Evolutionary conservation across 2,797 vertebrate genomes (phyloP), one percentile per base, ranked within the genome.

Genomic region (Danio jaintianensis): DNA sequence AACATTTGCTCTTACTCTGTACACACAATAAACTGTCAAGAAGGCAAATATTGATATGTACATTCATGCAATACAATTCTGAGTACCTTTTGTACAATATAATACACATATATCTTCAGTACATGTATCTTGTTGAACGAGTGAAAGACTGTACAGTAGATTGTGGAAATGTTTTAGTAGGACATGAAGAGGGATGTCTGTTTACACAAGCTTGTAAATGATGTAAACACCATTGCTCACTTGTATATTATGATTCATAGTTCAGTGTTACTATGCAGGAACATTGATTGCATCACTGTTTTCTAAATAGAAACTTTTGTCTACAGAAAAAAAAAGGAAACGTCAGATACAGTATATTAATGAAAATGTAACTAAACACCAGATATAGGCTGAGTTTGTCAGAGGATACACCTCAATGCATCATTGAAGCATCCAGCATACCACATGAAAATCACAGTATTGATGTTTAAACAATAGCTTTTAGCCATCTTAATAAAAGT

Each of bases 61-160:
- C 94, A 93, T 91, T 93, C 95, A 94, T 95, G 95, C 95, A 94
- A 85, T 91, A 89, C 83, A 86, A 79, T 83, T 86, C 84, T 88
- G 79, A 86, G 78, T 85, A 64, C 53, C 38, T 87, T 29, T 77
- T 88, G 73, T 88, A 88, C 87, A 89, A 55, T 87, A 88, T 88
- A 80, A 86, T 86, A 88, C 73, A 87, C 71, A 79, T 64, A 53
- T 80, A 85, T 85, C 62, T 83, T 86, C 62, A 83, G 52, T 50
- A 74, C 62, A 62, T 72, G 71, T 63, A 78, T 52, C 29, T 62
- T 40, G 40, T 81, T 55, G 80, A 81, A 62, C 8, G 42, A 66
- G 59, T 59, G 58, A 69, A 52, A n/a, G 78, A 53, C 43, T 72
- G 72, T 52, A 72, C 72, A 80, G 59, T 66, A 64, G 20, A 62